These are phyloP conservation scores for Prorops nasuta DNA, from an alignment of 1,140 invertebrate genomes.

Conservation along the genomic window DNA sequence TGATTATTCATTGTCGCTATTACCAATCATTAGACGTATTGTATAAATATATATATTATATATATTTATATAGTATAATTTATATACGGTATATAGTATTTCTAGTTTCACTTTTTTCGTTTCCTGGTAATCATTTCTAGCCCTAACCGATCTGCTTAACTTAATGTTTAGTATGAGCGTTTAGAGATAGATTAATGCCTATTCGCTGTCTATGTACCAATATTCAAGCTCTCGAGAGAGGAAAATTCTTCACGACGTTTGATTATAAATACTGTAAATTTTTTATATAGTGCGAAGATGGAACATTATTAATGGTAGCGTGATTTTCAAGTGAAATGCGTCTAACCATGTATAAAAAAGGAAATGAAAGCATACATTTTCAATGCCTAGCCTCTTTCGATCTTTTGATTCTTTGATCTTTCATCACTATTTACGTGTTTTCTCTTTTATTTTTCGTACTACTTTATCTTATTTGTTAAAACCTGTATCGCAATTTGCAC, in stretches of 20 bases:
- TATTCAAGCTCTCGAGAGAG: conserved; percentile 36
- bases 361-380: conserved; percentile 13
- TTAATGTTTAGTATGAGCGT: conserved; percentile 22
- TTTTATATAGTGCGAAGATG: conserved; percentile 53
- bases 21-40: too few relatives aligned
- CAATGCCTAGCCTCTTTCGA: conserved; percentile 19
- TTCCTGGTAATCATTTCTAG: too few relatives aligned
- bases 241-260: conserved; percentile 49
- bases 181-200: conserved; percentile 37
- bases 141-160: neutral
- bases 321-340: conserved; percentile 12
- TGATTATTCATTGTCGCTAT: too few relatives aligned
- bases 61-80: neutral
- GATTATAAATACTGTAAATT: conserved; percentile 59
- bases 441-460: conserved; percentile 6
- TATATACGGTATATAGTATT: conserved; percentile 20
- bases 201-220: conserved; percentile 38
- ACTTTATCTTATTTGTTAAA: conserved; percentile 1
- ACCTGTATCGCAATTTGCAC: too few relatives aligned
- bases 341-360: conserved; percentile 35
- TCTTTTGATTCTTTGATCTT: conserved; percentile 11
- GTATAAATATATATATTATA: conserved; percentile 2
- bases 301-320: conserved; percentile 42
- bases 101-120: too few relatives aligned
- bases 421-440: neutral